A percentile compares a stretch with the other conserved stretches of the same genome.
Conservation (phyloP, 2,797 vertebrate species). For the Spinus pinus region DNA sequence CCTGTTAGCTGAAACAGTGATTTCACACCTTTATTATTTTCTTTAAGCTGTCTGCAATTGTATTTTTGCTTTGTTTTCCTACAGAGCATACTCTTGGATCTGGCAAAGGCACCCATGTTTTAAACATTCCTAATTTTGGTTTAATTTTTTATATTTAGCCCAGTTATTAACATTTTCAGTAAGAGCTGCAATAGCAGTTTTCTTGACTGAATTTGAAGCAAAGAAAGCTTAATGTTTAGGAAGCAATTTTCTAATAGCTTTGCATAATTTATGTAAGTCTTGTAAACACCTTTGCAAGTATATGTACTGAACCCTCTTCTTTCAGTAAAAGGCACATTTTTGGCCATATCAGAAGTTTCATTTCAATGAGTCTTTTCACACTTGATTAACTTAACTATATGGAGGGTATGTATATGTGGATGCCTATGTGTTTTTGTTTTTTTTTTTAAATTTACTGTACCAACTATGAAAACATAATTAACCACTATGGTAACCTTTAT, state of each 20-base stretch:
- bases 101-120: constrained; percentile 56
- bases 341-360: neutral
- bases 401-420: neutral
- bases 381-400: neutral
- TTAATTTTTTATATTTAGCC: constrained; percentile 47
- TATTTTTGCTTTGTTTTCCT: constrained; percentile 70
- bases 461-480: neutral
- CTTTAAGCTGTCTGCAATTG: constrained; percentile 67
- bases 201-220: constrained; percentile 34
- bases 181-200: neutral
- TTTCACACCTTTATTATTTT: constrained; percentile 75
- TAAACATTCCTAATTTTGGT: constrained; percentile 48
- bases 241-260: constrained; percentile 49
- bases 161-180: constrained; percentile 42
- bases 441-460: neutral
- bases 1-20: constrained; percentile 72
- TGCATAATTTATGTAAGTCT: constrained; percentile 29
- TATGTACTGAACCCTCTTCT: neutral
- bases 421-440: neutral
- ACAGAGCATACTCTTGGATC: constrained; percentile 33
- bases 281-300: constrained; percentile 41
- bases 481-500: neutral
- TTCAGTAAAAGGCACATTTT: neutral
- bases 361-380: neutral
- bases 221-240: constrained; percentile 34